A percentile compares a stretch with the other conserved stretches of the same genome.
phyloP scores from a whole-genome alignment of 1,140 invertebrate species.

The Micrasema longulum region DNA sequence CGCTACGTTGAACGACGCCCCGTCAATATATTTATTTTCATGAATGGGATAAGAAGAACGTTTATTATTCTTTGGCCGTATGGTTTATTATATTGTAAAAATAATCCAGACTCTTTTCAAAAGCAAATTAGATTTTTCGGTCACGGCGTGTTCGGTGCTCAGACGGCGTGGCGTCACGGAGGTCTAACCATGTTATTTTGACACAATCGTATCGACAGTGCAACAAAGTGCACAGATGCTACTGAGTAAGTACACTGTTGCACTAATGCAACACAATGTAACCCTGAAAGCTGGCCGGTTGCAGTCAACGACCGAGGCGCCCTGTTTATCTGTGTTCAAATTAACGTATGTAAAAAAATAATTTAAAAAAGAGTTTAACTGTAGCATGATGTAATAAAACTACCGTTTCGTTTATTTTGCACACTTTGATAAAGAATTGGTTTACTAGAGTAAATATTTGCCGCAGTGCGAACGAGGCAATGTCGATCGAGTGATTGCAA shows the following conservation, averaged over 20 bases:
- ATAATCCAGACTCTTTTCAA: too few relatives aligned
- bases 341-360: too few relatives aligned
- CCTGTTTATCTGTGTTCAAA: too few relatives aligned
- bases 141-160: neutral
- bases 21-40: too few relatives aligned
- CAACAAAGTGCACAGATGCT: constrained; percentile 17
- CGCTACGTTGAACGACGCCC: too few relatives aligned
- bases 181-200: neutral
- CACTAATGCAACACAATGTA: constrained; percentile 35
- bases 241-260: constrained; percentile 9
- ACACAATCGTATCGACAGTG: neutral
- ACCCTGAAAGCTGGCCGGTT: constrained; percentile 43
- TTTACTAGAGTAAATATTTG: neutral
- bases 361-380: too few relatives aligned
- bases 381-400: too few relatives aligned
- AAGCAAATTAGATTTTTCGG: too few relatives aligned
- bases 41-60: too few relatives aligned
- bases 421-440: neutral
- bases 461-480: constrained; percentile 20
- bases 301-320: constrained; percentile 46
- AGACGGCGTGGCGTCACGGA: constrained; percentile 8
- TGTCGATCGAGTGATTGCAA: constrained; percentile 13
- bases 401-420: too few relatives aligned
- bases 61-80: too few relatives aligned
- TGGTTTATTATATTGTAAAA: too few relatives aligned